Evolutionary conservation across 1,140 invertebrate species (phyloP), one percentile per base, ranked within the genome.

Genomic region (Lutraria rhynchaena): DNA sequence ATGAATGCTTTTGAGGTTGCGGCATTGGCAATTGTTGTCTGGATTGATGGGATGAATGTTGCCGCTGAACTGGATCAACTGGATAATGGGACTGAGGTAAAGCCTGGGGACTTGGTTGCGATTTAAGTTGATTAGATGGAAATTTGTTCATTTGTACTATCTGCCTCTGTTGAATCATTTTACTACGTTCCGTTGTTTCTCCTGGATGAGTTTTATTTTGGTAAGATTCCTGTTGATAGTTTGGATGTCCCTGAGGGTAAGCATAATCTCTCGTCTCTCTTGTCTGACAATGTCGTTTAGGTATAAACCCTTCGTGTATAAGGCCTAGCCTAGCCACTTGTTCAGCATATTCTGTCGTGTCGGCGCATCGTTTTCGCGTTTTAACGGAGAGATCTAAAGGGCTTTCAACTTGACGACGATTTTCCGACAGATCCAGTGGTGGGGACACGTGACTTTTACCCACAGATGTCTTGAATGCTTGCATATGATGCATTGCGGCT

Each of bases 361-460:
- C 84, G 1, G 84, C 82, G 22, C 63, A 71, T 1, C 84, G 60
- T 51, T 83, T 83, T 15, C 75, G 57, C 1, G 82, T 86, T 53
- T 83, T 86, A 0, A 86, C 67, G 1, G 84, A 83, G 24, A 86
- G 70, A 76, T 86, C 84, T 35, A 86, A 60, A 0, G 84, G 84
- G 55, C 84, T 83, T 19, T 86, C 84, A 15, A 78, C 74, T 3
- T 83, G 75, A 3, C 84, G 80, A n/a, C 58, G 46, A 5, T 24
- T 33, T 37, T 73, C 78, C 5, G 78, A 71, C 11, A 81, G 51
- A 73, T 81, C 78, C 37, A 81, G 46, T 15, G 78, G 78, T 17
- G 78, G 67, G 1, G 78, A 51, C 9, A 80, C 53, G 22, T 80
- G 76, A 19, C 19, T 60, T 33, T 80, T 65, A 41, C 19, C 24